Evolutionary conservation across 2,888 invertebrate species (phyloP).

Genomic region (Drosophila mulleri): DNA sequence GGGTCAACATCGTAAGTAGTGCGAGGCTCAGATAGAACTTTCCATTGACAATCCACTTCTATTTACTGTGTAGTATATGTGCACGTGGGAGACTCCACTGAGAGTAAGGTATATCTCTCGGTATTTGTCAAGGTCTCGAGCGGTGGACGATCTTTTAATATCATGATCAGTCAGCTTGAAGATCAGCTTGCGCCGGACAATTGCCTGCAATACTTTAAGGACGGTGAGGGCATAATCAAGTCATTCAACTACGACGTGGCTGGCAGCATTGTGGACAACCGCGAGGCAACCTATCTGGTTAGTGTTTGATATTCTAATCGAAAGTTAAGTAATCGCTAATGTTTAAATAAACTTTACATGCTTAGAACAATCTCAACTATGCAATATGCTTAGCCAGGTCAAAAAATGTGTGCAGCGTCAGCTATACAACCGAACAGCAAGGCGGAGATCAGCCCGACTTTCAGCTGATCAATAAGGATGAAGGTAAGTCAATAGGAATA

Average conservation of each 20-base stretch:
- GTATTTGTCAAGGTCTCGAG: conserved; percentile 87
- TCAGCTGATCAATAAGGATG: conserved; percentile 89
- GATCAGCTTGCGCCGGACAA: conserved; percentile 86
- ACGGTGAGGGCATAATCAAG: conserved; percentile 87
- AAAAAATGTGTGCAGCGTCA: conserved; percentile 88
- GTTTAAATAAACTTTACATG: background rate
- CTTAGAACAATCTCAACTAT: conserved; percentile 91
- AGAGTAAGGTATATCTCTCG: conserved; percentile 88
- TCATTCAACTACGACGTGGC: conserved; percentile 90
- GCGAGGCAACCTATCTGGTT: conserved; percentile 88
- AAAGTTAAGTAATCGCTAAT: background rate
- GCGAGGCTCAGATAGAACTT: fast-evolving
- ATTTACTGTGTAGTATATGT: conserved; percentile 88
- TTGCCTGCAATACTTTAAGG: conserved; percentile 89
- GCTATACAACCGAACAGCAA: conserved; percentile 86
- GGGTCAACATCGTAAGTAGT: conserved; percentile 89
- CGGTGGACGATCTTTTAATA: conserved; percentile 87
- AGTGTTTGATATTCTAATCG: conserved; percentile 54
- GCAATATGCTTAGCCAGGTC: conserved; percentile 89
- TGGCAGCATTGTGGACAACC: conserved; percentile 86
- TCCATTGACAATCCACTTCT: background rate
- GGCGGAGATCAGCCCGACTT: conserved; percentile 87
- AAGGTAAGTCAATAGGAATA: conserved; percentile 85
- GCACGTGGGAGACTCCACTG: conserved; percentile 88
- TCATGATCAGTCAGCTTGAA: conserved; percentile 87